A percentile compares a stretch with the other conserved stretches of the same genome.
These are phyloP conservation scores for Irena cyanogastra DNA, from an alignment of 2,113 vertebrate genomes.

Conservation along the genomic window DNA sequence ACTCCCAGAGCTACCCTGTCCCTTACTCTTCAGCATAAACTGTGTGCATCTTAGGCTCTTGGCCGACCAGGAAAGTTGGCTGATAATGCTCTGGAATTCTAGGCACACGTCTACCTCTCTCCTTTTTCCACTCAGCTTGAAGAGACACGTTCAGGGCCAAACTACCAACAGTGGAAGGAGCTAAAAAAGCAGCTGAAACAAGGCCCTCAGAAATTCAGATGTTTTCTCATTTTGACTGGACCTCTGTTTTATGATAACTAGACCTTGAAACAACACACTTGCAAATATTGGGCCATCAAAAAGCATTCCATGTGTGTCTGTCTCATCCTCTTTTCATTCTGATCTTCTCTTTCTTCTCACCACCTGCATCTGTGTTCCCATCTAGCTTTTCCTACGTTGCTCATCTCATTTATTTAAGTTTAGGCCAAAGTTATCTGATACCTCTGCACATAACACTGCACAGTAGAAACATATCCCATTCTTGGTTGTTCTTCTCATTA, in stretches of 20 bases:
- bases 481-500: not conserved
- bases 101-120: rapidly evolving
- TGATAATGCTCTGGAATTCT: not conserved
- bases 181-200: not conserved
- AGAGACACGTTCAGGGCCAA: not conserved
- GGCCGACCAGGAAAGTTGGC: not conserved
- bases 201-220: not conserved
- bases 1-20: not conserved
- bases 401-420: not conserved
- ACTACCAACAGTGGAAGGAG: not conserved
- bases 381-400: not conserved
- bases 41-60: not conserved
- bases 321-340: not conserved
- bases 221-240: not conserved
- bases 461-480: not conserved
- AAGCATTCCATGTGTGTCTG: not conserved
- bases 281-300: not conserved
- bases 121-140: not conserved
- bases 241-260: not conserved
- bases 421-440: not conserved
- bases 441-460: not conserved
- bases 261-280: not conserved
- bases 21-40: not conserved
- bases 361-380: not conserved
- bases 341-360: not conserved